These are phyloP conservation scores for Rhingia rostrata DNA, from an alignment of 2,888 invertebrate species.

Conservation along the genomic window DNA sequence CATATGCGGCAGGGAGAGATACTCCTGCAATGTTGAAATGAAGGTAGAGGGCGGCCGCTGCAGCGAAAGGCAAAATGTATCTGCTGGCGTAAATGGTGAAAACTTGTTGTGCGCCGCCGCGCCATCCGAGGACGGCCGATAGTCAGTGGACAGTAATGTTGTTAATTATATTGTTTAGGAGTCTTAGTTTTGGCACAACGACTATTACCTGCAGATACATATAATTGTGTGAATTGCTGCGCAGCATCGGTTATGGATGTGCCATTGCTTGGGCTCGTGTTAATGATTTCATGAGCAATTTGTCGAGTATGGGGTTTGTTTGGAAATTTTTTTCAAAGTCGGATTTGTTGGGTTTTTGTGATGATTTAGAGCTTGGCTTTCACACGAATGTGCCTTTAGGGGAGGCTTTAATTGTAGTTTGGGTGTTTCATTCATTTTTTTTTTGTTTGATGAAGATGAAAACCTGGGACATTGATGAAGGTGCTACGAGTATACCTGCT, in stretches of 20 bases:
- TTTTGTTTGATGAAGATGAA: no score
- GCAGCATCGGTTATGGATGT: slow-evolving; percentile 28
- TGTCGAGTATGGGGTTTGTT: slow-evolving; percentile 42
- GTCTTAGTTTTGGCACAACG: slow-evolving; percentile 41
- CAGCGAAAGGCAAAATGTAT: slow-evolving; percentile 41
- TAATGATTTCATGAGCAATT: slow-evolving; percentile 70
- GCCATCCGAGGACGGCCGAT: slow-evolving; percentile 39
- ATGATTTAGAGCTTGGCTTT: slow-evolving; percentile 14
- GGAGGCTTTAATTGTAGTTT: slow-evolving; percentile 30
- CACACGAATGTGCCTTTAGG: slow-evolving; percentile 46
- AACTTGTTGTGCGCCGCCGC: slow-evolving; percentile 24
- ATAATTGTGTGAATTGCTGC: slow-evolving; percentile 63
- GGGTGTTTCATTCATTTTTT: no score
- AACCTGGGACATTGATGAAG: no score
- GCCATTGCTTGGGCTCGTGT: slow-evolving; percentile 56
- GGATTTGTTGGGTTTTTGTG: slow-evolving; percentile 6
- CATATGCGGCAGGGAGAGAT: slow-evolving; percentile 38
- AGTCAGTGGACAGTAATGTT: slow-evolving; percentile 44
- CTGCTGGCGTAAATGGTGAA: slow-evolving; percentile 42
- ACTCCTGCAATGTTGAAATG: not conserved
- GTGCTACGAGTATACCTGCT: no score
- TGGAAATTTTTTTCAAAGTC: slow-evolving; percentile 26
- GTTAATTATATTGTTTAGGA: slow-evolving; percentile 65
- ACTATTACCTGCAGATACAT: slow-evolving; percentile 13
- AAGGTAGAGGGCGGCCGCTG: slow-evolving; percentile 14